These are phyloP conservation scores for Drosophila paulistorum DNA, from an alignment of 1,140 invertebrate genomes.

Conservation along the genomic window DNA sequence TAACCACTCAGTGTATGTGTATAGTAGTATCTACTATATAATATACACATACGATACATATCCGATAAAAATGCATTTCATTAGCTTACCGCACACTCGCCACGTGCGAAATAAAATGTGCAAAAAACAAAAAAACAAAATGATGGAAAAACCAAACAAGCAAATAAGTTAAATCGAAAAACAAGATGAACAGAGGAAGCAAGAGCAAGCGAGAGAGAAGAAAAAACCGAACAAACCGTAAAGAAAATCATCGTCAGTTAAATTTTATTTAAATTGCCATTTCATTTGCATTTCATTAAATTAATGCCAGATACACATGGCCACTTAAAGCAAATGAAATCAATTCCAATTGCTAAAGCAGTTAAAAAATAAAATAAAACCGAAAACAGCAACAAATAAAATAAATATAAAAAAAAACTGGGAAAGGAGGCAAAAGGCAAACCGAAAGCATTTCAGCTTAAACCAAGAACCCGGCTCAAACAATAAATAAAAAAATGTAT, in stretches of 20 bases:
- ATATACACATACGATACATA: not conserved
- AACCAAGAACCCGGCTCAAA: constrained; percentile 9
- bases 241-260: constrained; percentile 45
- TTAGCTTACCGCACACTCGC: constrained; percentile 18
- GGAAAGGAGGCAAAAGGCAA: not conserved
- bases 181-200: not conserved
- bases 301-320: constrained; percentile 40
- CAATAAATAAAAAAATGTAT: constrained; percentile 10
- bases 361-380: constrained; percentile 31
- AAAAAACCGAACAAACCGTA: not conserved
- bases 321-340: constrained; percentile 49
- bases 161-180: constrained; percentile 13
- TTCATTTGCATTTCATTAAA: constrained; percentile 51
- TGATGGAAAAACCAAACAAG: constrained; percentile 7
- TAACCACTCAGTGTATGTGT: not conserved
- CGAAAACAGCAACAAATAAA: too few relatives aligned
- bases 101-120: constrained; percentile 6
- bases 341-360: constrained; percentile 46
- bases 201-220: not conserved
- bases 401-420: constrained; percentile 5
- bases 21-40: not conserved
- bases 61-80: constrained; percentile 14
- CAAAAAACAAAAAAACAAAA: not conserved
- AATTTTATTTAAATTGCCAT: constrained; percentile 50
- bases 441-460: constrained; percentile 11